These are phyloP conservation scores for Perca schrenkii DNA, from an alignment of 2,113 vertebrate genomes.

Conservation along the genomic window DNA sequence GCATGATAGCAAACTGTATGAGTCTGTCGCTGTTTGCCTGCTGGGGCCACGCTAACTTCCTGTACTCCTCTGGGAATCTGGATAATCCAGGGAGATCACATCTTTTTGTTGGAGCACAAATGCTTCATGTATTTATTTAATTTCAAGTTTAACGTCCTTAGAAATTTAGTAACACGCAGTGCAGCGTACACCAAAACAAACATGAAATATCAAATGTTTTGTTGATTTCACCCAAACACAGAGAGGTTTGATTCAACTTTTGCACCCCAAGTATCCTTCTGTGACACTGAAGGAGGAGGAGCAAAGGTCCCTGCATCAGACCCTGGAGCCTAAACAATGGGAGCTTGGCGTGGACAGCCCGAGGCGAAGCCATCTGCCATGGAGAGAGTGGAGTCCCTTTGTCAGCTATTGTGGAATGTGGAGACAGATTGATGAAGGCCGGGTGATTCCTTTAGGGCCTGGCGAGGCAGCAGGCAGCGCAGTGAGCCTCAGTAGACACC, in stretches of 20 bases:
- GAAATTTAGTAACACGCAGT: background rate
- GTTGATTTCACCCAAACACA: background rate
- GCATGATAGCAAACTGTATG: slow-evolving; percentile 14
- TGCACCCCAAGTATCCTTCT: slow-evolving; percentile 43
- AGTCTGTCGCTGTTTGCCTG: slow-evolving; percentile 35
- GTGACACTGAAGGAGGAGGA: slow-evolving; percentile 50
- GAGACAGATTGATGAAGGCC: slow-evolving; percentile 80
- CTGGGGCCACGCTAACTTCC: slow-evolving; percentile 40
- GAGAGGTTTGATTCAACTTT: slow-evolving; percentile 37
- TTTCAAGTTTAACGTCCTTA: background rate
- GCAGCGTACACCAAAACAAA: background rate
- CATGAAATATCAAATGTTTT: background rate
- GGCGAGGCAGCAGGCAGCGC: slow-evolving; percentile 58
- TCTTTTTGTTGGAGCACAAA: slow-evolving; percentile 13
- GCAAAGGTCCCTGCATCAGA: slow-evolving; percentile 69
- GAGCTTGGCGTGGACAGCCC: slow-evolving; percentile 80
- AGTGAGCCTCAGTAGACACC: slow-evolving; percentile 43
- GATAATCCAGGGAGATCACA: slow-evolving; percentile 56
- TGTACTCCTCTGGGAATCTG: slow-evolving; percentile 69
- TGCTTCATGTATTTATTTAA: background rate
- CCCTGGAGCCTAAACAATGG: slow-evolving; percentile 76
- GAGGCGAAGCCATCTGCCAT: slow-evolving; percentile 84
- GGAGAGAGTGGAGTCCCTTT: slow-evolving; percentile 79
- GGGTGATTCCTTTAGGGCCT: slow-evolving; percentile 80
- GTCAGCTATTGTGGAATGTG: slow-evolving; percentile 85